Evolutionary conservation across 2,113 vertebrate genomes (phyloP), one percentile per base, ranked within the genome.

Genomic region (Myodes glareolus): DNA sequence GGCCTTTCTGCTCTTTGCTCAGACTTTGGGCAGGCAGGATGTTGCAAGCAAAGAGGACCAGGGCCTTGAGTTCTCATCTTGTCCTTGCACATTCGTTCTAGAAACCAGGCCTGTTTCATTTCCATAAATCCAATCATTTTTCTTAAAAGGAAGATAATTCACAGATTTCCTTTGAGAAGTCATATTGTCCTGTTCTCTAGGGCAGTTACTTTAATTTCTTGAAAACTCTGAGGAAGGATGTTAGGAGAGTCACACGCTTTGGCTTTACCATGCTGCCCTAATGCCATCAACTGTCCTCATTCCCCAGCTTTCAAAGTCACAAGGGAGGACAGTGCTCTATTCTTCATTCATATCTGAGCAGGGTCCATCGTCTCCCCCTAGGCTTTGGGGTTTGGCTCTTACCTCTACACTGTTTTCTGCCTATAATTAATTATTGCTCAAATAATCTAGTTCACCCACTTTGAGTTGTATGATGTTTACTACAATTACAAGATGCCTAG

Each of bases 171-270:
- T 77, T 94, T 90, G 73, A 85, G 67, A 80, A 94, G 16, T 78
- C 61, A 80, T 72, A 68, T 91, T 90, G 67, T 85, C 55, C 21
- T 42, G 14, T 89, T 82, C 42, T 88, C 52, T 39, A 36, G 5
- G 52, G 19, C 84, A 94, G n/a, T 90, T 82, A 68, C 75, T 73
- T 90, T 91, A 70, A 77, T 33, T 87, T 81, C 70, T 67, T 90
- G 80, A 72, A 76, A 95, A 97, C 73, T 39, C 39, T 92, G 23
- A 88, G 47, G 86, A 55, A 36, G 55, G 85, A n/a, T 88, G 55
- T 39, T 94, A 31, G 52, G 94, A 84, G 75, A 85, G 76, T 70
- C 11, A 50, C 68, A 67, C 19, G 29, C 3, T 50, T 17, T 76
- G 61, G 67, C 67, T 42, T 94, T 68, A 42, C 36, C 36, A 45